Evolutionary conservation across 2,113 vertebrate genomes (phyloP), one percentile per base, ranked within the genome.

Genomic region (Salvelinus alpinus): DNA sequence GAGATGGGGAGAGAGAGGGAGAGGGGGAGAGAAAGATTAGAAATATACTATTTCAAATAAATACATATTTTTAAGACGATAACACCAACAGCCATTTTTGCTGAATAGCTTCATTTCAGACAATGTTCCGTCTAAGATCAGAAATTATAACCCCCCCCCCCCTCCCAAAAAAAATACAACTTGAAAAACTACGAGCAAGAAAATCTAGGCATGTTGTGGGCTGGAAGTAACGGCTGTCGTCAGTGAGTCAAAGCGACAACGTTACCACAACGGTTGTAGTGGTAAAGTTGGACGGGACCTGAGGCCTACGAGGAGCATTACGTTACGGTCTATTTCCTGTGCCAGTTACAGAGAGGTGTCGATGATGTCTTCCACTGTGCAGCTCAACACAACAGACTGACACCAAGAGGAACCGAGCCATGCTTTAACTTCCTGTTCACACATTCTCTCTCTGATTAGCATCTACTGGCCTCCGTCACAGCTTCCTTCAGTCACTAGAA

Each of bases 381-480:
- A 62, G 44, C 38, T 18, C 16, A 69, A 47, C 74, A 76, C 81
- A 82, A 73, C 70, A 65, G 64, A 16, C 44, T 22, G 22, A 59
- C 13, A 70, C 80, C 66, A 73, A 67, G 75, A 48, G 62, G 70
- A 70, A 71, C 67, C n/a, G 25, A n/a, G 69, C 20, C 29, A 4
- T 54, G 64, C 2, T 27, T 22, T 22, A n/a, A 44, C 22, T n/a
- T 67, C 48, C 59, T 31, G 18, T 38, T 27, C n/a, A 54, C 64
- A 64, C 65, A 59, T n/a, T 62, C 34, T 34, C 70, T 8, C 9
- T 44, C 38, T 44, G 48, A n/a, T 16, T 14, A 34, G 66, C 34
- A 1, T 38, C 38, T 38, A 38, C 38, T 38, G 38, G 8, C 8
- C 34, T 38, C 34, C 34, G 7, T 38, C 34, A 38, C n/a, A 38